These are phyloP conservation scores for Drosophila obscura DNA, from an alignment of 1,140 invertebrate species.

Conservation along the genomic window DNA sequence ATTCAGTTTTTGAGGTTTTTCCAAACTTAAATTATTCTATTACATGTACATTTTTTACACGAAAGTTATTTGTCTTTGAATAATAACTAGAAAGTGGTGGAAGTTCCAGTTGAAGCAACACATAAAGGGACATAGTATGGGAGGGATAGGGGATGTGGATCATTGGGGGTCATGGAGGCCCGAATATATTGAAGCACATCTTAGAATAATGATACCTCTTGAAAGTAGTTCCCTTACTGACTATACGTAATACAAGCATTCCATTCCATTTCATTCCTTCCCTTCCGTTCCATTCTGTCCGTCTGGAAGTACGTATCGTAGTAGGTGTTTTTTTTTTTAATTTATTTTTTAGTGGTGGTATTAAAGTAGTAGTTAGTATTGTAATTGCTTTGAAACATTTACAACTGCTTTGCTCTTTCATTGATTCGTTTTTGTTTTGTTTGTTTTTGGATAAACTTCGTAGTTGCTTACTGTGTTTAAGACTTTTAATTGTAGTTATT, in stretches of 20 bases:
- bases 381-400: slow-evolving; percentile 66
- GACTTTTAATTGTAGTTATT: slow-evolving; percentile 55
- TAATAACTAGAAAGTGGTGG: slow-evolving; percentile 75
- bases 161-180: slow-evolving; percentile 39
- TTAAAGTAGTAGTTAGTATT: slow-evolving; percentile 65
- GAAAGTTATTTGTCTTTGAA: slow-evolving; percentile 80
- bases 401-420: slow-evolving; percentile 25
- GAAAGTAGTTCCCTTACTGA: slow-evolving; percentile 51
- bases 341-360: slow-evolving; percentile 29
- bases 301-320: slow-evolving; percentile 57
- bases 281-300: too few relatives aligned
- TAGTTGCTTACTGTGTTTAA: slow-evolving; percentile 60
- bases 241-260: slow-evolving; percentile 59
- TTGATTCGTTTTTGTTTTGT: slow-evolving; percentile 34
- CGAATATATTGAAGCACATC: slow-evolving; percentile 42
- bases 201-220: slow-evolving; percentile 47
- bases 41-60: slow-evolving; percentile 77
- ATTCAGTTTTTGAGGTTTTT: slow-evolving; percentile 60
- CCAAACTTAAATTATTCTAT: slow-evolving; percentile 81
- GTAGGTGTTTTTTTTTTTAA: slow-evolving; percentile 48
- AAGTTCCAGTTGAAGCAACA: slow-evolving; percentile 38
- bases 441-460: slow-evolving; percentile 63
- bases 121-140: slow-evolving; percentile 19
- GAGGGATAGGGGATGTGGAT: background rate
- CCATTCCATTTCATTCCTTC: background rate